Evolutionary conservation across 2,888 invertebrate genomes (phyloP), one percentile per base, ranked within the genome.

Genomic region (Octonoba sinensis): DNA sequence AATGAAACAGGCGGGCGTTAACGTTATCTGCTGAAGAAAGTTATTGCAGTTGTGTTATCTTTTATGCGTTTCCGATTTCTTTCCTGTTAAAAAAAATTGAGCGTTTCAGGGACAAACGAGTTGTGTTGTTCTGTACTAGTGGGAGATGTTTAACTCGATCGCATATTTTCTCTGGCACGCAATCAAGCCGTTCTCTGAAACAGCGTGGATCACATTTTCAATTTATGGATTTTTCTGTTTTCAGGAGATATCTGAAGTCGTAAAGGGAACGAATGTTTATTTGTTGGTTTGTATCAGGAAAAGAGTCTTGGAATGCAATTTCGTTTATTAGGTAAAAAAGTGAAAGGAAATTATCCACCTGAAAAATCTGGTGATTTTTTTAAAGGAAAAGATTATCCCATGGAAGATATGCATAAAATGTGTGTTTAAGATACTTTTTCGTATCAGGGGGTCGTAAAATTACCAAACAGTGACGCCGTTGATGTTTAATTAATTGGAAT

Each of bases 61-160:
- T 79, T 79, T 79, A 79, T 79, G 78, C 44, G 66, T 79, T 79
- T 79, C 78, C 78, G 72, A 79, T 79, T 79, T 66, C 70, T 65
- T 59, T 67, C 18, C 71, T 60, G 18, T 15, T 44, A 47, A 47
- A 66, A 46, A 57, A 57, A 27, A 20, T 62, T 51, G 27, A 27
- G 6, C 27, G 27, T 27, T 20, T 22, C 46, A 51, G 46, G 59
- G 18, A 69, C 59, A 51, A 69, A 76, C 76, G 16, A 27, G 51
- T 51, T 51, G 51, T 51, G 51, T 18, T 51, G 11, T 51, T 16
- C n/a, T 16, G 6, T 51, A 27, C 3, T 13, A 18, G n/a, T 51
- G 36, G 36, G 67, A 56, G 56, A 59, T 74, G 46, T 57, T 74
- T 74, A 74, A 56, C 54, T 74, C 24, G 46, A 65, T 64, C 73